Evolutionary conservation across 2,888 invertebrate genomes (phyloP).

Genomic region (Polyploca ridens): DNA sequence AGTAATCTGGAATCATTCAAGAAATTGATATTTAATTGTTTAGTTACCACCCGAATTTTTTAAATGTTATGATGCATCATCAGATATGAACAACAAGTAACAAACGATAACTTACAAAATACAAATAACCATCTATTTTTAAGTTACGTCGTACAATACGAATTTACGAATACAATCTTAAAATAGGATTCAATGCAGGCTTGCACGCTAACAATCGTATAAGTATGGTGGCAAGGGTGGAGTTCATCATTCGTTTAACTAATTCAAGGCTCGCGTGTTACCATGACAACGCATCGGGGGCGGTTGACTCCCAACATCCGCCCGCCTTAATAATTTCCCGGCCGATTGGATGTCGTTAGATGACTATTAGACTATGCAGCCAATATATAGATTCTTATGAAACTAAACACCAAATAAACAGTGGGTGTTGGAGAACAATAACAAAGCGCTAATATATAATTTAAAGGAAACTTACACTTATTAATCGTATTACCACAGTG

Average conservation of each 20-base stretch:
- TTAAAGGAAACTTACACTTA: too few relatives aligned
- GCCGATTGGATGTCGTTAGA: constrained; percentile 64
- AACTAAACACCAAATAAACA: constrained; percentile 22
- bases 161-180: not conserved
- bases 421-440: too few relatives aligned
- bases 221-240: constrained; percentile 48
- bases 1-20: too few relatives aligned
- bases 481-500: too few relatives aligned
- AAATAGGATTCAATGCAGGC: constrained; percentile 19
- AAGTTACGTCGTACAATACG: not conserved
- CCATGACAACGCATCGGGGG: constrained; percentile 65
- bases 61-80: too few relatives aligned
- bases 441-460: too few relatives aligned
- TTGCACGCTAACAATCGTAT: constrained; percentile 38
- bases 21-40: too few relatives aligned
- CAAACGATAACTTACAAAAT: too few relatives aligned
- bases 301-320: constrained; percentile 53
- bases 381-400: too few relatives aligned
- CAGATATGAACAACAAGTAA: too few relatives aligned
- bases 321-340: constrained; percentile 70
- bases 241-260: constrained; percentile 74
- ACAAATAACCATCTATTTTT: too few relatives aligned
- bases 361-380: constrained; percentile 58
- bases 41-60: too few relatives aligned
- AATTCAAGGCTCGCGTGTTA: constrained; percentile 68